Base-by-base conservation (phyloP, 2,113 vertebrate species). In the Prinia subflava region DNA sequence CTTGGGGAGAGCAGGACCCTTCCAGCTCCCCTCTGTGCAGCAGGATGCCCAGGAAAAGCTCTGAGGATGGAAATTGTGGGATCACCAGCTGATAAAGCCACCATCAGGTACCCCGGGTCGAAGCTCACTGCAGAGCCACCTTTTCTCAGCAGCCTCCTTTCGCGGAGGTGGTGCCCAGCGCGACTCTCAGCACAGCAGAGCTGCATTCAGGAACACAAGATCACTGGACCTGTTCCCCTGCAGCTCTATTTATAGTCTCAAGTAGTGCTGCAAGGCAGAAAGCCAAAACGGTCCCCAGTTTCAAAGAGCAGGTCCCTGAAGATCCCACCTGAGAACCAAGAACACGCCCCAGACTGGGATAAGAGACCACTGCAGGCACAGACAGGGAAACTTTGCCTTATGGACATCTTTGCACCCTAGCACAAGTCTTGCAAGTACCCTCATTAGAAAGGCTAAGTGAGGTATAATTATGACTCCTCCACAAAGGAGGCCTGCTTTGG, bases 321-420 rank as follows among this genome's bases (percentile, higher is more conserved):
- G 60, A 47, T 41, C 47, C 52, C 81, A 83, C 42, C 59, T 35
- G 78, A 94, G 65, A 52, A 31, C 23, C 47, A 57, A 27, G 33
- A 84, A 78, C 15, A 10, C 0, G 0, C 0, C 14, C 27, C 5
- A 1, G 37, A 62, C 5, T 4, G 0, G 30, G 39, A 49, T n/a
- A 52, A 70, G 53, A 73, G 42, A 55, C n/a, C 49, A 18, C 79
- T 47, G 59, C 63, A 65, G 46, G 67, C 31, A 41, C n/a, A 53
- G 30, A 52, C 35, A 74, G 33, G 28, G 33, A 82, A 64, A 42
- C 44, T 42, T 3, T 37, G 53, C n/a, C 47, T 52, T 52, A 6
- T 1, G 31, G 73, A 82, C 80, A 70, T 41, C 7, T 16, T 9
- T 11, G 52, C 49, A 70, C 49, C 16, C n/a, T n/a, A 60, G 62